Conservation (phyloP, 2,888 invertebrate species). For the Stramonita haemastoma region DNA sequence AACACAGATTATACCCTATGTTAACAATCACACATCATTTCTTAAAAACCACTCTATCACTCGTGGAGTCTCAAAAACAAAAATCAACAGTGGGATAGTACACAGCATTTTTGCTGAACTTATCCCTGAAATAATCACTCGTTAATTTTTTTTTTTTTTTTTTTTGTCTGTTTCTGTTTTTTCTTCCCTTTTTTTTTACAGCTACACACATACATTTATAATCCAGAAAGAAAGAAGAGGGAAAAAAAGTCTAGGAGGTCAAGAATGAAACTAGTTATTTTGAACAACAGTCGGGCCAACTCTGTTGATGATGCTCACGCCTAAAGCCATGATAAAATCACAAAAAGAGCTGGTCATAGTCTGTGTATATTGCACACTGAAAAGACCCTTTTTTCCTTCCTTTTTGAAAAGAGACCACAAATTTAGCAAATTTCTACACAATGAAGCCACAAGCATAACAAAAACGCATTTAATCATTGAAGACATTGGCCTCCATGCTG, state of each 20-base stretch:
- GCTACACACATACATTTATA: not conserved
- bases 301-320: not conserved
- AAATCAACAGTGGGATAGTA: slow-evolving; percentile 13
- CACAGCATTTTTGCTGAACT: slow-evolving; percentile 2
- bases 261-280: not conserved
- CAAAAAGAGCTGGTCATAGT: not conserved
- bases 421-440: not conserved
- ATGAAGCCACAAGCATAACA: not conserved
- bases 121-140: not conserved
- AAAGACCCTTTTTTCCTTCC: not conserved
- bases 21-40: not conserved
- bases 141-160: not conserved
- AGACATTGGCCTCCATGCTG: slow-evolving; percentile 6
- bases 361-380: slow-evolving; percentile 15
- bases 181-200: not conserved
- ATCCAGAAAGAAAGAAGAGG: not conserved
- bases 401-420: not conserved
- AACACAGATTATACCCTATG: not conserved
- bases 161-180: no score
- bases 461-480: not conserved
- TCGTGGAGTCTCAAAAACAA: not conserved
- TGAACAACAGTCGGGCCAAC: not conserved
- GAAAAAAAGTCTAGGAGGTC: not conserved
- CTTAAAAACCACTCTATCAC: not conserved
- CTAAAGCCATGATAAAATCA: not conserved